Percentiles rank a stretch among this genome's conserved stretches.
These are phyloP conservation scores for Pristionchus exspectatus DNA, from an alignment of 2,888 invertebrate genomes.

Conservation along the genomic window DNA sequence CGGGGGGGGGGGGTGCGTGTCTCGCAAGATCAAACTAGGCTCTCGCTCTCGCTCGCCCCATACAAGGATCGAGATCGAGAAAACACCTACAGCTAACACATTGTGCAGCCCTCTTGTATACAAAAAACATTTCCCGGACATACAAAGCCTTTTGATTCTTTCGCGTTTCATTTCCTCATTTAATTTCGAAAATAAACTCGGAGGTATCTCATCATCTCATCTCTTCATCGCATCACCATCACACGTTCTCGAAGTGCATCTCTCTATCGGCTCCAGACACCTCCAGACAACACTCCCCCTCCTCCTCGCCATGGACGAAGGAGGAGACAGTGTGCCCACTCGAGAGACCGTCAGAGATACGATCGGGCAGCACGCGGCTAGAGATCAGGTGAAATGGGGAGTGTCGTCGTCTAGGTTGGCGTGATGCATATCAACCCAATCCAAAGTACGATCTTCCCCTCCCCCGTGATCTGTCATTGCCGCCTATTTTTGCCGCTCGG, in stretches of 20 bases:
- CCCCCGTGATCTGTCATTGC: neutral
- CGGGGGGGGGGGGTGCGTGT: neutral
- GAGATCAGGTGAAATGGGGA: neutral
- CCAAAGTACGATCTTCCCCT: neutral
- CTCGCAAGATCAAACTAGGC: neutral
- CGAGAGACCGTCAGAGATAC: neutral
- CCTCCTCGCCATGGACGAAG: too few species aligned
- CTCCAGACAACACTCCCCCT: neutral
- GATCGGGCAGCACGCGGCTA: neutral
- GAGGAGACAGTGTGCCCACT: neutral
- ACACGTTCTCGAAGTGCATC: neutral
- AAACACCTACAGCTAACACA: neutral
- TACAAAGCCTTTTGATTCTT: neutral
- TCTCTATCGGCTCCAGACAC: neutral
- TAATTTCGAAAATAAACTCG: neutral
- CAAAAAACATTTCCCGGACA: neutral
- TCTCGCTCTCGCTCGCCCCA: neutral
- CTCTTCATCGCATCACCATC: slow-evolving; percentile 8
- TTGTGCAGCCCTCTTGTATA: neutral
- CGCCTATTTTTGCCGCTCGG: neutral
- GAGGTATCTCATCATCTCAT: neutral
- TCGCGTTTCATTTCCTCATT: too few species aligned
- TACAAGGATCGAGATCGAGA: neutral
- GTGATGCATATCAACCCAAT: neutral
- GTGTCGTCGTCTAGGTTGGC: neutral